Evolutionary conservation across 1,140 invertebrate species (phyloP), one percentile per base, ranked within the genome.

Genomic region (Bombus fervidus): DNA sequence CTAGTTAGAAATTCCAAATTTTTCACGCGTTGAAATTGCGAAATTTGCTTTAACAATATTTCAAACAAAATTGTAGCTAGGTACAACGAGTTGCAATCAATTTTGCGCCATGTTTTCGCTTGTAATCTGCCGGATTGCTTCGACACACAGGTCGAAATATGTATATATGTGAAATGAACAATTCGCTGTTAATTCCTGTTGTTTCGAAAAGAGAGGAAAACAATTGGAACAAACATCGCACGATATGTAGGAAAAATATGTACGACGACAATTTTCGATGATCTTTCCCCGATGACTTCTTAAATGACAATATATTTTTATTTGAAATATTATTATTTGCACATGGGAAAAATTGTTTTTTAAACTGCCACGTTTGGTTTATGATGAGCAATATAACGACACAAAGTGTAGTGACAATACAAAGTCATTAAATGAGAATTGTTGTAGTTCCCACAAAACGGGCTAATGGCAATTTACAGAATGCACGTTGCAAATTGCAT

Each of bases 131-230:
- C 25, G 59, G 62, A 41, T 53, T 64, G 57, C 28, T 78, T 18
- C 37, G 74, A 76, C 9, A 78, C 47, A 53, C 47, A 53, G 18
- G 47, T 53, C 47, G 47, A 53, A 53, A 53, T 53, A 53, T 53
- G 47, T 53, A 53, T 53, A 18, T 8, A 15, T 4, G 47, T 64
- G 12, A 77, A 78, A 62, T 41, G n/a, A 15, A 41, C 57, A 22
- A 78, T 31, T 78, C 12, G 12, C 76, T 43, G n/a, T 66, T 62
- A 66, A 78, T 66, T 41, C 76, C 53, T 37, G 22, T 75, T 47
- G 31, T 53, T 75, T 12, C 41, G 22, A 34, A 53, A 28, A 72
- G 34, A 10, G 10, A 69, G 34, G 3, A 25, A 68, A 69, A 25
- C 34, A 39, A 9, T 15, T n/a, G 37, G 4, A 15, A 41, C 28